These are phyloP conservation scores for Halichoeres trimaculatus DNA, from an alignment of 2,113 vertebrate species.

Conservation along the genomic window DNA sequence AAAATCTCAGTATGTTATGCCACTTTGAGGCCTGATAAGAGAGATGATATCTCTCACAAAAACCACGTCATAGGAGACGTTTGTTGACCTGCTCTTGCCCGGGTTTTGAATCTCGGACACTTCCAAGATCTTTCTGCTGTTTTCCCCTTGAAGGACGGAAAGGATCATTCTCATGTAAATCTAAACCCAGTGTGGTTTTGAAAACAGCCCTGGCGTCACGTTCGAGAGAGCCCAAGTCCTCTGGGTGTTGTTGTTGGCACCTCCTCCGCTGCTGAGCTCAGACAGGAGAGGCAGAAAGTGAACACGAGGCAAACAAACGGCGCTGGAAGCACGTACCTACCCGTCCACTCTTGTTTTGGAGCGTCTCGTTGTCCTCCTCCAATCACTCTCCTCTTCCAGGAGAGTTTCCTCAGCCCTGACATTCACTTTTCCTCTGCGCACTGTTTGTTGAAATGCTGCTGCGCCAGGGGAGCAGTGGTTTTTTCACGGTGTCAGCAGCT, in stretches of 20 bases:
- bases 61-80: conserved; percentile 21
- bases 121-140: conserved; percentile 46
- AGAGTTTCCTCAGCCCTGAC: conserved; percentile 48
- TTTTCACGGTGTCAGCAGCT: conserved; percentile 78
- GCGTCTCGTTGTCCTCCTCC: conserved; percentile 10
- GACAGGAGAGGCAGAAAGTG: conserved; percentile 24
- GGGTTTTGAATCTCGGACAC: conserved; percentile 35
- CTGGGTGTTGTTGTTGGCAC: conserved; percentile 61
- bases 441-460: conserved; percentile 67
- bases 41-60: conserved; percentile 36
- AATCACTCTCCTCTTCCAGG: conserved; percentile 28
- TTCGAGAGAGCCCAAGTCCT: conserved; percentile 66
- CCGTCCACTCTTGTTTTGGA: conserved; percentile 43
- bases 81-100: conserved; percentile 60
- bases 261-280: conserved; percentile 24
- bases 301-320: conserved; percentile 32
- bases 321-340: conserved; percentile 24
- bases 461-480: conserved; percentile 59
- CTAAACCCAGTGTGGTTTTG: conserved; percentile 66
- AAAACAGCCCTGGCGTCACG: conserved; percentile 64
- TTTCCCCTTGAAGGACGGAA: conserved; percentile 33
- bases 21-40: conserved; percentile 3
- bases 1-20: no score
- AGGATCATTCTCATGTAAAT: conserved; percentile 64
- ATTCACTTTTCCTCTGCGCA: conserved; percentile 42